Evolutionary conservation across 2,113 vertebrate genomes (phyloP), one percentile per base, ranked within the genome.

Genomic region (Entomyzon cyanotis): DNA sequence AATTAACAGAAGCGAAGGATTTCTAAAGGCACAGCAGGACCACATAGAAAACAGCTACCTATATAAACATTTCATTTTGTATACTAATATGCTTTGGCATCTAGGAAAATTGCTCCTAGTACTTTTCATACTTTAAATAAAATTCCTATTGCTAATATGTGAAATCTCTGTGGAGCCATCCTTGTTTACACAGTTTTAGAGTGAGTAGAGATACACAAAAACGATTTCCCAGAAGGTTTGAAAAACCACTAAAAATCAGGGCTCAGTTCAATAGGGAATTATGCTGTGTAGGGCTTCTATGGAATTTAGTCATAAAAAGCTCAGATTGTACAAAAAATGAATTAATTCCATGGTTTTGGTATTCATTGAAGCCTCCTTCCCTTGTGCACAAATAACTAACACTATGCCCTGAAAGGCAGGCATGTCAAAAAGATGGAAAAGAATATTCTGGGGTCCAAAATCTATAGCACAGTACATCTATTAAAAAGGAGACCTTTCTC

Each of bases 291-390:
- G 74, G 47, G 28, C 86, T 95, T 90, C 77, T 74, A 68, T 79
- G 68, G 83, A 94, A 95, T 94, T 90, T 60, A 93, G 67, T 92
- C 46, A 81, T 92, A 90, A 94, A 89, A 97, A 94, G 60, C 87
- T 94, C 83, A 95, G 89, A 87, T 80, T 97, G 60, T 90, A 94
- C 80, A 93, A 92, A 97, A 92, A 97, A 24, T 87, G 63, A 94
- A 96, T 96, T 87, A 89, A 89, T 96, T 95, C 80, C 12, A 24
- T 92, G 85, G 80, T 56, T 96, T 94, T 93, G 73, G 77, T 96
- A 90, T 86, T 92, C 89, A 96, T 33, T 96, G 92, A 96, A 90
- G 52, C 23, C 59, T 94, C 71, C 65, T 94, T 87, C 53, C 24
- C 62, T 58, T 17, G 1, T 65, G 84, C 78, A 93, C 64, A 80